phyloP scores from a whole-genome alignment of 2,797 vertebrate genomes.

The Manis pentadactyla region DNA sequence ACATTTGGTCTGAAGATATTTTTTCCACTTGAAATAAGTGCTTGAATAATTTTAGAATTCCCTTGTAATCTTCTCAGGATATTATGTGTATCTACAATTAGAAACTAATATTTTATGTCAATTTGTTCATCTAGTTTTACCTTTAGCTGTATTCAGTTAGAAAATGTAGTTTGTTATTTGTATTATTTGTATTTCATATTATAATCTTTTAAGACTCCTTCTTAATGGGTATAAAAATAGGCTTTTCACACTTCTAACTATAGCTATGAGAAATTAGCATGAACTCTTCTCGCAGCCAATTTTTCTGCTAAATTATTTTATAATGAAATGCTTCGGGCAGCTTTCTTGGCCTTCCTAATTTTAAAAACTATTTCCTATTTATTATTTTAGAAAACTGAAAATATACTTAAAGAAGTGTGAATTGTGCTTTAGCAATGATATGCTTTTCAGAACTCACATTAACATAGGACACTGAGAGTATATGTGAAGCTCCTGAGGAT shows the following conservation, averaged over 20 bases:
- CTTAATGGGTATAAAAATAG: not conserved
- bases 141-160: not conserved
- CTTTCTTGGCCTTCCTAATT: not conserved
- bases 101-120: constrained; percentile 42
- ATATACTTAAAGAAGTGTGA: not conserved
- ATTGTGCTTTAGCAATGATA: not conserved
- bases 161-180: not conserved
- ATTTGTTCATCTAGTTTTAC: not conserved
- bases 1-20: not conserved
- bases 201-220: not conserved
- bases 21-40: not conserved
- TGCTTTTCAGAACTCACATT: not conserved
- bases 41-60: constrained; percentile 44
- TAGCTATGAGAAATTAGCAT: constrained; percentile 13
- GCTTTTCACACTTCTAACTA: constrained; percentile 32
- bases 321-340: not conserved
- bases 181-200: not conserved
- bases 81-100: not conserved
- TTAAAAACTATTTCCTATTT: not conserved
- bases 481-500: not conserved
- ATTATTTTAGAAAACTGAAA: constrained; percentile 44
- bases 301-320: constrained; percentile 37
- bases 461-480: not conserved
- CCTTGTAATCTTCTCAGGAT: not conserved
- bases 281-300: not conserved